These are phyloP conservation scores for Camponotus fellah DNA, from an alignment of 2,888 invertebrate species.

Conservation along the genomic window DNA sequence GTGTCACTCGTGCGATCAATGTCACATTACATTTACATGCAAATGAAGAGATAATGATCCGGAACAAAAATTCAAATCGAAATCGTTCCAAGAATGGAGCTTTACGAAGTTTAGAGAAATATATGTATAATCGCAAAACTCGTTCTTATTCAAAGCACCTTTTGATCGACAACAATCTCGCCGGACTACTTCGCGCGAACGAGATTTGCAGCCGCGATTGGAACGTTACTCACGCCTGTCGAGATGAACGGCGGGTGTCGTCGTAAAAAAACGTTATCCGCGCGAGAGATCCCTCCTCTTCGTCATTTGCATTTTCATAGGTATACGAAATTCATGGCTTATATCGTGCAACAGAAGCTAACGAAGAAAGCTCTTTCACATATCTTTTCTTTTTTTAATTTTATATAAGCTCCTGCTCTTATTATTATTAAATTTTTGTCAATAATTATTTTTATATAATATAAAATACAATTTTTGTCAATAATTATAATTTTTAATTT, in stretches of 20 bases:
- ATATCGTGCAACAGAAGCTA: conserved; percentile 62
- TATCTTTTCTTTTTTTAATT: conserved; percentile 60
- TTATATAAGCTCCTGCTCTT: background rate
- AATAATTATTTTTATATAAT: conserved; percentile 13
- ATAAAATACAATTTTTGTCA: no score
- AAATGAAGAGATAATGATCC: background rate
- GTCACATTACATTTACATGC: background rate
- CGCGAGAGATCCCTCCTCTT: conserved; percentile 19
- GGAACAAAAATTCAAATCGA: background rate
- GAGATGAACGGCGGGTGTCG: conserved; percentile 49
- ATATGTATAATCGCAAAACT: conserved; percentile 1
- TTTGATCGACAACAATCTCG: conserved; percentile 54
- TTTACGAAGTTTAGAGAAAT: background rate
- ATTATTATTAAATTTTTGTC: background rate
- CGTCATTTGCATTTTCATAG: conserved; percentile 73
- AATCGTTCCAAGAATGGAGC: background rate
- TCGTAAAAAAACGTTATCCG: conserved; percentile 65
- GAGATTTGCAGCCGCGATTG: conserved; percentile 57
- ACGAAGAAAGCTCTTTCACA: conserved; percentile 48
- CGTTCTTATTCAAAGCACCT: conserved; percentile 11
- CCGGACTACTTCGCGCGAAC: conserved; percentile 40
- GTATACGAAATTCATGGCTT: conserved; percentile 64
- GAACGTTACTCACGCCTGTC: conserved; percentile 49
- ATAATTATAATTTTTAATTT: no score
- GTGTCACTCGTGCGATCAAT: background rate